Evolutionary conservation across 2,113 vertebrate genomes (phyloP).

Genomic region (Engystomops pustulosus): DNA sequence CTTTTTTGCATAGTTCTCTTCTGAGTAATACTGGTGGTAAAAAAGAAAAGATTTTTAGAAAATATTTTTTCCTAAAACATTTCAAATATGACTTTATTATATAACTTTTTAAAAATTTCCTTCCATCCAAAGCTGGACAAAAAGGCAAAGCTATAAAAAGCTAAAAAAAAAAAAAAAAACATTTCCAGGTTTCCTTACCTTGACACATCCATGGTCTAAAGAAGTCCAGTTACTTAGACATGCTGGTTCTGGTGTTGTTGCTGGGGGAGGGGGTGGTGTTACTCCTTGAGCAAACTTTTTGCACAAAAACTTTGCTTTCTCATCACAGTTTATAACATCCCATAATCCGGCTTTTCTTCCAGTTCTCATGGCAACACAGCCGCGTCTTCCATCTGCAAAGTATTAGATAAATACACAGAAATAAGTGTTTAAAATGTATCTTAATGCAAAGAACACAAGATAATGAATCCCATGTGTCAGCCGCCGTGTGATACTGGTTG

Average conservation of each 20-base stretch:
- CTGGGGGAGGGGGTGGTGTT: conserved; percentile 76
- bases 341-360: conserved; percentile 89
- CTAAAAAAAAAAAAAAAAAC: not conserved
- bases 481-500: too few relatives aligned
- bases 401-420: too few relatives aligned
- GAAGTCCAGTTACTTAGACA: conserved; percentile 82
- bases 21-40: conserved; percentile 67
- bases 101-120: too few relatives aligned
- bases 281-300: conserved; percentile 85
- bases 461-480: too few relatives aligned
- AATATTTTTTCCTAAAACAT: not conserved
- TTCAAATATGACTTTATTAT: not conserved
- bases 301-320: conserved; percentile 89
- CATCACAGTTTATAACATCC: conserved; percentile 86
- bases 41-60: not conserved
- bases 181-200: conserved; percentile 76
- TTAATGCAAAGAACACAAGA: too few relatives aligned
- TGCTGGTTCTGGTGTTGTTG: conserved; percentile 78
- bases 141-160: too few relatives aligned
- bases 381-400: conserved; percentile 80
- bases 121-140: too few relatives aligned
- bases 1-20: conserved; percentile 73
- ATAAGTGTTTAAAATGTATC: too few relatives aligned
- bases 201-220: conserved; percentile 75
- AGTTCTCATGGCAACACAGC: conserved; percentile 90